Base-by-base conservation (phyloP, 2,888 invertebrate genomes). In the Diadegma fenestrale region DNA sequence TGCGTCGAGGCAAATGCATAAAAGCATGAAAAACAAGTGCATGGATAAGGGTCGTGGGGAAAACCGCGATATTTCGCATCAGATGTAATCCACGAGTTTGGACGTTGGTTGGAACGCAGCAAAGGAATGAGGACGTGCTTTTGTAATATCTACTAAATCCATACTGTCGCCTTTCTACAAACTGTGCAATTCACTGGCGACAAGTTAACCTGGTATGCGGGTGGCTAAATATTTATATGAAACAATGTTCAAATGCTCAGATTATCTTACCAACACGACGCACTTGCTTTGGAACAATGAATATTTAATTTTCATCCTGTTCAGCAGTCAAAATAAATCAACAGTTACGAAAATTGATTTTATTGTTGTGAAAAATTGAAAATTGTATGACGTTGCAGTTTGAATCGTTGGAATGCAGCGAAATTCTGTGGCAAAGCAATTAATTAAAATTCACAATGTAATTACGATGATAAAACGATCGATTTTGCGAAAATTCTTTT, bases 131-230 rank as follows among this genome's bases (percentile, higher is more conserved):
- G 71, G 45, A 71, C 71, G 76, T 51, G 83, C 63, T 80, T 80
- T 76, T 73, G 80, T 73, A 77, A 73, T 78, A 84, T 71, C 22
- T 30, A 63, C 66, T 81, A 76, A 81, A 84, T 84, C 73, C 81
- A 73, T 61, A 77, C 66, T 78, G 73, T 78, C 69, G 81, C 78
- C 72, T 66, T n/a, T 43, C 58, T 48, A 80, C 80, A 61, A 61
- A 19, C 77, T 8, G 66, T 12, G 30, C 37, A 45, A 61, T 72
- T 5, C 30, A n/a, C 17, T 69, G 68, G 51, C 61, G 51, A 51
- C 66, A 69, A 77, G 64, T 37, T 37, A 58, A 26, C 54, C 37
- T 73, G 77, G 58, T 76, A 84, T 84, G 80, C 84, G 73, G 84
- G 84, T 84, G 48, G 61, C 45, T 72, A 61, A 80, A 76, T 51